These are phyloP conservation scores for Procambarus virginalis DNA, from an alignment of 1,140 invertebrate genomes.

Conservation along the genomic window DNA sequence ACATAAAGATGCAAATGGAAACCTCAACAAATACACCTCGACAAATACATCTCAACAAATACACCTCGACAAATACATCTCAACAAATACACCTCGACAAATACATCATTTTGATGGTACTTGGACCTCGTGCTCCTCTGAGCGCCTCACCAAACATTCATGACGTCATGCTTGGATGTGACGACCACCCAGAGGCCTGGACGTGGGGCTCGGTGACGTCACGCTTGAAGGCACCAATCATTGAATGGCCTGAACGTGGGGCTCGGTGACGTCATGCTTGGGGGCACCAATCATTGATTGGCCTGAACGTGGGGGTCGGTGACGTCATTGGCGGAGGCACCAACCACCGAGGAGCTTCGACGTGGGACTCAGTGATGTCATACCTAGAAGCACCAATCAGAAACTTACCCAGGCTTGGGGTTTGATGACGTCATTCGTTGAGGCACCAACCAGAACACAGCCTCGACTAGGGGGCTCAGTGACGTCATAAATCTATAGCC, in stretches of 20 bases:
- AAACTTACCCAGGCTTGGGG: no score
- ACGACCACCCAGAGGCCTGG: background rate
- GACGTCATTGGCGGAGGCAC: constrained; percentile 11
- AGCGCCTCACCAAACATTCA: constrained; percentile 17
- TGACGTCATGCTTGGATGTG: constrained; percentile 14
- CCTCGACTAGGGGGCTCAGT: no score
- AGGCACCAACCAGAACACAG: no score
- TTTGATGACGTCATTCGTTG: no score
- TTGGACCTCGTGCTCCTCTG: background rate
- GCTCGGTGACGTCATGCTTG: constrained; percentile 7
- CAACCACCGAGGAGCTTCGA: background rate
- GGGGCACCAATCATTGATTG: background rate
- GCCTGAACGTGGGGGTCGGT: background rate
- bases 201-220: constrained; percentile 14
- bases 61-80: background rate
- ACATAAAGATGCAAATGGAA: background rate
- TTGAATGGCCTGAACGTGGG: background rate
- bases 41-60: background rate
- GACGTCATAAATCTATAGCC: no score
- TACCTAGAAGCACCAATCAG: background rate
- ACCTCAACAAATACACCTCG: background rate
- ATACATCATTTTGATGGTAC: background rate
- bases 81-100: background rate
- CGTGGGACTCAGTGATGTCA: constrained; percentile 6
- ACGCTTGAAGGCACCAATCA: background rate